phyloP scores from a whole-genome alignment of 2,113 vertebrate species.

The Furnarius figulus region DNA sequence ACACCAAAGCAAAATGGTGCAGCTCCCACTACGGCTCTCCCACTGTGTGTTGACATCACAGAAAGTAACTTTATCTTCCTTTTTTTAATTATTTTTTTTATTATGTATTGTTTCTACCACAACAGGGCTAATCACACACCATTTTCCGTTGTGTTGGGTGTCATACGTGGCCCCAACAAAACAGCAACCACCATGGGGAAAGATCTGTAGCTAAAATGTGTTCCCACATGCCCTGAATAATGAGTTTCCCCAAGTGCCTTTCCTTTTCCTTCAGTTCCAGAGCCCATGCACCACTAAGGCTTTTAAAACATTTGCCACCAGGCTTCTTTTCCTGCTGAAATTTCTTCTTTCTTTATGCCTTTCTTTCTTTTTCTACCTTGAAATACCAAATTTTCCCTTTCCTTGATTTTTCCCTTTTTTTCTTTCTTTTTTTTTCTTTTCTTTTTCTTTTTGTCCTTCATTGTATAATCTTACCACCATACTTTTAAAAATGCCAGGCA shows the following conservation, averaged over 20 bases:
- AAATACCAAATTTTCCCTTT: neutral
- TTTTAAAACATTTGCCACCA: neutral
- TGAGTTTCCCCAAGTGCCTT: neutral
- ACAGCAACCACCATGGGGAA: neutral
- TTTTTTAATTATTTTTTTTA: neutral
- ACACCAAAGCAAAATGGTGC: neutral
- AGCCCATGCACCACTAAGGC: neutral
- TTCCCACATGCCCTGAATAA: neutral
- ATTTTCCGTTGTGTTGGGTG: neutral
- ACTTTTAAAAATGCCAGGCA: neutral
- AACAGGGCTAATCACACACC: neutral
- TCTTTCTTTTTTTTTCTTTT: neutral
- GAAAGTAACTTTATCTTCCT: neutral
- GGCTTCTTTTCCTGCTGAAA: neutral
- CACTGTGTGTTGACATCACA: accelerated
- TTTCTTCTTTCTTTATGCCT: neutral
- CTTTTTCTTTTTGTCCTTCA: neutral
- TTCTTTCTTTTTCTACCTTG: neutral
- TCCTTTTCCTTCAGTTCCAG: neutral
- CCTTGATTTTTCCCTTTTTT: neutral
- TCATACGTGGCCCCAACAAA: accelerated
- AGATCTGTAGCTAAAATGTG: neutral
- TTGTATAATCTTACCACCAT: neutral
- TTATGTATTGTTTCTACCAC: neutral
- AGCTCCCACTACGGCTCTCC: neutral